Conservation (phyloP, 2,113 vertebrate genomes). For the Thermophis baileyi region DNA sequence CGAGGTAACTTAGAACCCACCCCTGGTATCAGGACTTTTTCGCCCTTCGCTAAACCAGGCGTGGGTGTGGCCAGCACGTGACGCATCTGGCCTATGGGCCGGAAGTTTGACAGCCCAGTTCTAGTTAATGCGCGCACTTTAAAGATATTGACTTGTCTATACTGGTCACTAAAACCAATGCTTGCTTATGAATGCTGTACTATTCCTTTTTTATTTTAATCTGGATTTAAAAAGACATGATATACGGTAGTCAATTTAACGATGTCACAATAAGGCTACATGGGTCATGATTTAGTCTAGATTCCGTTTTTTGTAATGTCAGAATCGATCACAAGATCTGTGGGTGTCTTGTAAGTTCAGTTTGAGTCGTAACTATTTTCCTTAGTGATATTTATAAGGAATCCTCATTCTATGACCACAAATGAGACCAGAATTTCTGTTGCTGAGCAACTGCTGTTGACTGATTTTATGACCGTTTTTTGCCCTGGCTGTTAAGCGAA, state of each 20-base stretch:
- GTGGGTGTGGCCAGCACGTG: too few relatives aligned
- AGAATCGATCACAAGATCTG: neutral
- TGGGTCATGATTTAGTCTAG: neutral
- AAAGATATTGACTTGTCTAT: neutral
- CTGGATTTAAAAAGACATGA: neutral
- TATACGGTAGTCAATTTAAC: neutral
- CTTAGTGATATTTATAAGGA: neutral
- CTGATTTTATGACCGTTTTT: too few relatives aligned
- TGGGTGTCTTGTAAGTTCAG: neutral
- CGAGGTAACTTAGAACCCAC: too few relatives aligned
- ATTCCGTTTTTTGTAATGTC: neutral
- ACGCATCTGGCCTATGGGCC: too few relatives aligned
- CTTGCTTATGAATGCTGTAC: neutral
- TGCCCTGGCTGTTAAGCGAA: too few relatives aligned
- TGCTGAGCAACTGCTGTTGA: too few relatives aligned
- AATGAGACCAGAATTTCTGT: neutral
- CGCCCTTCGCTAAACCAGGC: too few relatives aligned
- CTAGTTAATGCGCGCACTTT: neutral
- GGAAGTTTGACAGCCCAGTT: too few relatives aligned
- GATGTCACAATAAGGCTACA: neutral
- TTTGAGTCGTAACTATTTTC: neutral
- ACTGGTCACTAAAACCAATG: neutral
- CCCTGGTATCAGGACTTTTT: too few relatives aligned
- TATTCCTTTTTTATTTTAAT: neutral
- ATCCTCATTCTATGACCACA: neutral